Evolutionary conservation across 2,113 vertebrate genomes (phyloP), one percentile per base, ranked within the genome.

Genomic region (Salvelinus fontinalis): DNA sequence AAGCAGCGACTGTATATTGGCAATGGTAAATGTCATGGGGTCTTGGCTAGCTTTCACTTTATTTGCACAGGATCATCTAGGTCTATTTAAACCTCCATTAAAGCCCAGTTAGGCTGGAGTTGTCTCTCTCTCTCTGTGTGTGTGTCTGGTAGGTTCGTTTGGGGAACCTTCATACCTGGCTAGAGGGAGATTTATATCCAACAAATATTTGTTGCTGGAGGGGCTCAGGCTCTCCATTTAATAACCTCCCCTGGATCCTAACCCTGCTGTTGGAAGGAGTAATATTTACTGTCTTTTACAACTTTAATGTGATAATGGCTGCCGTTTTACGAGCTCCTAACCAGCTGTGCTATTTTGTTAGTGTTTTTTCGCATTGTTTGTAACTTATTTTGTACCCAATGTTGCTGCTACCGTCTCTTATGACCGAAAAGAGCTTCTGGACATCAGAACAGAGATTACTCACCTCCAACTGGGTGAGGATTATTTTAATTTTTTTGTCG

Each of bases 181-280:
- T 75, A 76, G 75, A 66, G 39, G 51, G 72, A 87, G 79, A 79
- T 80, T 75, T 70, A 79, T 75, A 81, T 83, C 76, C 73, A 72
- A 69, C 75, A 79, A 79, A 84, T 78, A 82, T 86, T 78, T 77
- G 79, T 73, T 68, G 77, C 74, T 62, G 76, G 60, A 29, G 29
- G 13, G 34, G 16, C 69, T 73, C 62, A 70, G 67, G 0, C 5
- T 31, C 5, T 18, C 14, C 74, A 76, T 85, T 78, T 85, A 83
- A 87, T 87, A 82, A 80, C 81, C 77, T 82, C 79, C 73, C 59
- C 60, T 81, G 80, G 80, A 85, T 78, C 66, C 79, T 83, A 57
- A 75, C 69, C 74, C 78, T 62, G 70, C 71, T 68, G 80, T 73
- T 75, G 77, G 65, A 73, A 73, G 73, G 59, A 73, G 48, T 66